A percentile compares a stretch with the other conserved stretches of the same genome.
phyloP scores from a whole-genome alignment of 1,140 invertebrate genomes.

The Theocolax elegans region DNA sequence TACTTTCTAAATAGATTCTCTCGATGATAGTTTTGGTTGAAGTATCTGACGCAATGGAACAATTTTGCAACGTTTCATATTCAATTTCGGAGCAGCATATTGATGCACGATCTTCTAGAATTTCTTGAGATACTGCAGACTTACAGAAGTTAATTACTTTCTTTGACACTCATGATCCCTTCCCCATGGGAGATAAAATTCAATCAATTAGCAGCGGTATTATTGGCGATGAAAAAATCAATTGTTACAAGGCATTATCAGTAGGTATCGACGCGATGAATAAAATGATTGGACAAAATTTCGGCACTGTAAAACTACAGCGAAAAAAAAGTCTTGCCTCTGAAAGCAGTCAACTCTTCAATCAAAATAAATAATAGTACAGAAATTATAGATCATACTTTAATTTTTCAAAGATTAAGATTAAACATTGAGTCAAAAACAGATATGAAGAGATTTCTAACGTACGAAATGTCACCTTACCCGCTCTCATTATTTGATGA shows the following conservation, averaged over 20 bases:
- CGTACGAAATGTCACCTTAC: neutral
- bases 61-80: too few species aligned
- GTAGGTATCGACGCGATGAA: too few species aligned
- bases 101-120: too few species aligned
- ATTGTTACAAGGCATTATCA: too few species aligned
- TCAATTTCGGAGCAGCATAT: too few species aligned
- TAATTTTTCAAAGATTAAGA: slow-evolving; percentile 6
- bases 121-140: too few species aligned
- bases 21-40: neutral
- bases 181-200: too few species aligned
- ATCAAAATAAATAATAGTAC: neutral
- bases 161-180: neutral
- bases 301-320: too few species aligned
- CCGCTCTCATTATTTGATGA: neutral
- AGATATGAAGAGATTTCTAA: neutral
- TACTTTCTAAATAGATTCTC: slow-evolving; percentile 43
- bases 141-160: neutral
- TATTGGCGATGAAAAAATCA: too few species aligned
- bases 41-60: too few species aligned
- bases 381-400: neutral
- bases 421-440: neutral
- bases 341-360: slow-evolving; percentile 43
- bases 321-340: neutral
- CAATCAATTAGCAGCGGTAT: too few species aligned
- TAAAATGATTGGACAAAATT: too few species aligned